A percentile compares a stretch with the other conserved stretches of the same genome.
Evolutionary conservation across 2,113 vertebrate species (phyloP).

Genomic region (Grammomys dolichurus): DNA sequence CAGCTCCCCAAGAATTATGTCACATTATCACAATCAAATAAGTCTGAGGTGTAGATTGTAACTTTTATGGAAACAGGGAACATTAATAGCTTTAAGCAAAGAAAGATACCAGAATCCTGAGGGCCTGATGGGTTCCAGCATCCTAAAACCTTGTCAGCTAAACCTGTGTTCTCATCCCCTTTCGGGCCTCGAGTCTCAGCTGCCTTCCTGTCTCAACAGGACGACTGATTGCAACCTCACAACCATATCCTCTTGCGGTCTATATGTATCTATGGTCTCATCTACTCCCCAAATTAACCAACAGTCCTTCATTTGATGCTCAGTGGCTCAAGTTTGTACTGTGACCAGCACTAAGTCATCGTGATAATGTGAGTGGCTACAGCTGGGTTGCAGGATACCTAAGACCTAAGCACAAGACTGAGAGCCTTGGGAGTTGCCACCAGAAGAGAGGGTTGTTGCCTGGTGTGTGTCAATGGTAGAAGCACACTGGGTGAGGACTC

Average conservation of each 20-base stretch:
- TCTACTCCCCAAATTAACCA: not conserved
- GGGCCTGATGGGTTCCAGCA: not conserved
- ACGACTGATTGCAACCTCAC: not conserved
- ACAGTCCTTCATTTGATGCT: not conserved
- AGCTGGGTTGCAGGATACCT: not conserved
- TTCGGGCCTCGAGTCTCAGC: not conserved
- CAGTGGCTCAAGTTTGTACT: not conserved
- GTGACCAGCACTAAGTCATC: not conserved
- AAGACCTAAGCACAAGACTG: not conserved
- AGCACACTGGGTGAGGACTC: not conserved
- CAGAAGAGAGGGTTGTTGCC: not conserved
- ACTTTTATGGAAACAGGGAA: slow-evolving; percentile 6
- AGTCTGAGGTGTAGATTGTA: not conserved
- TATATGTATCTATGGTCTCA: not conserved
- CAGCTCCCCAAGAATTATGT: not conserved
- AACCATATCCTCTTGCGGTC: not conserved
- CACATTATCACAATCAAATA: slow-evolving; percentile 19
- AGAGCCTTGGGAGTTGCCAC: not conserved
- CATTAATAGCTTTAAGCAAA: not conserved
- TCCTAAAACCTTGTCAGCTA: not conserved
- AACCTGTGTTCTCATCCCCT: not conserved
- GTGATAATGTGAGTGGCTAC: not conserved
- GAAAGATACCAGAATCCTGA: not conserved
- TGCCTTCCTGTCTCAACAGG: not conserved
- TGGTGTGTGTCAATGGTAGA: accelerated